Conservation (phyloP, 2,113 vertebrate species). For the Catagonus wagneri region DNA sequence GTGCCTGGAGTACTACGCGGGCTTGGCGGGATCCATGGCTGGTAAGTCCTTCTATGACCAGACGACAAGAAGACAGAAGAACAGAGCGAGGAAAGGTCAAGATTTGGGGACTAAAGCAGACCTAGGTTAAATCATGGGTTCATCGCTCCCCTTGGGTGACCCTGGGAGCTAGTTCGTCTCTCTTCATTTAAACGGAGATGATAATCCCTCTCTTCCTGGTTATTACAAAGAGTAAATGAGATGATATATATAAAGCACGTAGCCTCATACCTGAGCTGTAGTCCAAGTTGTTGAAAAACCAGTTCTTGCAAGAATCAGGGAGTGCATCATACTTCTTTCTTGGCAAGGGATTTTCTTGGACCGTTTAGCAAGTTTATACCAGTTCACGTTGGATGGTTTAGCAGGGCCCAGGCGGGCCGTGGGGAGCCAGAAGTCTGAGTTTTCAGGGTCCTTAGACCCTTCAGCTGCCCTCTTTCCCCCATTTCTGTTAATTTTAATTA, state of each 20-base stretch:
- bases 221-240: background rate
- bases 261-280: background rate
- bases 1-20: slow-evolving; percentile 95
- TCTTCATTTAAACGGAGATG: background rate
- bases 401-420: background rate
- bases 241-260: background rate
- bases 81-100: background rate
- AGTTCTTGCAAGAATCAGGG: background rate
- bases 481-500: background rate
- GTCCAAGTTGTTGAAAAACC: background rate
- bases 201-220: background rate
- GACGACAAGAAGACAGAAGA: too few relatives aligned
- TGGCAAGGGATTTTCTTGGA: background rate
- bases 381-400: background rate
- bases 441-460: background rate
- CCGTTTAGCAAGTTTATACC: background rate
- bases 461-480: too few relatives aligned
- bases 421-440: background rate
- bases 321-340: background rate
- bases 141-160: background rate
- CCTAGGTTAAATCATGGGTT: background rate
- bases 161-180: background rate
- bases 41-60: slow-evolving; percentile 85
- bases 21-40: slow-evolving; percentile 92
- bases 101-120: background rate